phyloP scores from a whole-genome alignment of 2,888 invertebrate genomes.

The Pimpla rufipes region DNA sequence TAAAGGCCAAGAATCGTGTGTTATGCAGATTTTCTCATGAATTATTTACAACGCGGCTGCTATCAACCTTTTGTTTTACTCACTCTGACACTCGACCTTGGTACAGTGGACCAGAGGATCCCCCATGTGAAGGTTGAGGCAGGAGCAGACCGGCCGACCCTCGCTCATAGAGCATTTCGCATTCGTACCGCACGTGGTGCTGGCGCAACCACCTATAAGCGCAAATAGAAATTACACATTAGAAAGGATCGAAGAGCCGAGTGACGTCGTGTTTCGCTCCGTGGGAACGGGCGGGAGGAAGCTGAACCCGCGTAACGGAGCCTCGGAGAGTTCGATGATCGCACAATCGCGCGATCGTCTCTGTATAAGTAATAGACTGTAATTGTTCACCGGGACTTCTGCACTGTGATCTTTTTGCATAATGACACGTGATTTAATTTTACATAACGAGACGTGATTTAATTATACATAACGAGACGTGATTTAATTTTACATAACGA shows the following conservation, averaged over 20 bases:
- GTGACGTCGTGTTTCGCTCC: background rate
- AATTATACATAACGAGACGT: too few relatives aligned
- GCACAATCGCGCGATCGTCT: conserved; percentile 37
- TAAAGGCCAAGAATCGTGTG: conserved; percentile 9
- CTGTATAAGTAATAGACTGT: background rate
- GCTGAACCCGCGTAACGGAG: background rate
- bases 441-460: background rate
- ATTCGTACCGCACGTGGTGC: conserved; percentile 83
- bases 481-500: background rate
- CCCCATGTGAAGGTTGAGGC: conserved; percentile 92
- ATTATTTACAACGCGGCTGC: background rate
- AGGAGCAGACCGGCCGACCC: conserved; percentile 93
- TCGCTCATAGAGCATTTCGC: conserved; percentile 86
- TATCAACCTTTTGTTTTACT: conserved; percentile 77
- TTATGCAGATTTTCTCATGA: conserved; percentile 23
- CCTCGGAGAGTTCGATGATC: conserved; percentile 43
- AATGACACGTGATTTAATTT: background rate
- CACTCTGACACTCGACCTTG: conserved; percentile 91
- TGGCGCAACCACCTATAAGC: conserved; percentile 79
- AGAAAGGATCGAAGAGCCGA: background rate
- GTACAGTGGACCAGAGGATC: conserved; percentile 92
- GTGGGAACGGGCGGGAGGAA: conserved; percentile 6
- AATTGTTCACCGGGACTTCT: background rate
- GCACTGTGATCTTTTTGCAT: background rate
- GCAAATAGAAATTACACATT: conserved; percentile 12